These are phyloP conservation scores for Platyscapa corneri DNA, from an alignment of 1,140 invertebrate species.

Conservation along the genomic window DNA sequence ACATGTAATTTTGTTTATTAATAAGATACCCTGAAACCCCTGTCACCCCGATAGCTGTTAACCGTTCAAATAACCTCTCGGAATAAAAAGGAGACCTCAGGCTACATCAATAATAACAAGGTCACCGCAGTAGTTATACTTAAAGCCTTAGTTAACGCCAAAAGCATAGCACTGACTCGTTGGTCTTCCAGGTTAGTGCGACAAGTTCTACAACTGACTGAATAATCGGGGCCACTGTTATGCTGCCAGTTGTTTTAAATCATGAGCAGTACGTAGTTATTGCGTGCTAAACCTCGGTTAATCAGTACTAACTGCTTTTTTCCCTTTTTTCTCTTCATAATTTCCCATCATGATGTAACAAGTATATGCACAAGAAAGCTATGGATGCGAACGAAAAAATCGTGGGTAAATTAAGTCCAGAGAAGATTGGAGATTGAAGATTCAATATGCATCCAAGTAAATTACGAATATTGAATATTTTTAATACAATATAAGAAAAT, in stretches of 20 bases:
- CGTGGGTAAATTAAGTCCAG: too few species aligned
- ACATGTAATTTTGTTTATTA: too few species aligned
- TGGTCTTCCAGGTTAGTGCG: neutral
- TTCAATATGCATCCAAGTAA: too few species aligned
- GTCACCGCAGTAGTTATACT: neutral
- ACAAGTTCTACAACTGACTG: neutral
- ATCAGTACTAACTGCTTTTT: neutral
- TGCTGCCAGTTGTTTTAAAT: neutral
- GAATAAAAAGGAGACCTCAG: neutral
- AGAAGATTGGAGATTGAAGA: too few species aligned
- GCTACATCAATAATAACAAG: slow-evolving; percentile 12
- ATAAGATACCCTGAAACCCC: too few species aligned
- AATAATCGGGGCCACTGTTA: neutral
- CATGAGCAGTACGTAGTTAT: neutral
- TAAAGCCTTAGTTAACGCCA: neutral
- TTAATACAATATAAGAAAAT: too few species aligned
- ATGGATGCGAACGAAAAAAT: too few species aligned
- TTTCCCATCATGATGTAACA: neutral
- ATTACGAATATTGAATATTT: too few species aligned
- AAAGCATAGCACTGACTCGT: neutral
- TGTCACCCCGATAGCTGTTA: too few species aligned
- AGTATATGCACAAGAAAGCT: too few species aligned
- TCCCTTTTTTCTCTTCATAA: neutral
- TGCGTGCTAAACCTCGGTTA: neutral
- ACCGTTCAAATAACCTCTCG: too few species aligned